phyloP scores from a whole-genome alignment of 2,797 vertebrate species.

The Acestrorhynchus altus region DNA sequence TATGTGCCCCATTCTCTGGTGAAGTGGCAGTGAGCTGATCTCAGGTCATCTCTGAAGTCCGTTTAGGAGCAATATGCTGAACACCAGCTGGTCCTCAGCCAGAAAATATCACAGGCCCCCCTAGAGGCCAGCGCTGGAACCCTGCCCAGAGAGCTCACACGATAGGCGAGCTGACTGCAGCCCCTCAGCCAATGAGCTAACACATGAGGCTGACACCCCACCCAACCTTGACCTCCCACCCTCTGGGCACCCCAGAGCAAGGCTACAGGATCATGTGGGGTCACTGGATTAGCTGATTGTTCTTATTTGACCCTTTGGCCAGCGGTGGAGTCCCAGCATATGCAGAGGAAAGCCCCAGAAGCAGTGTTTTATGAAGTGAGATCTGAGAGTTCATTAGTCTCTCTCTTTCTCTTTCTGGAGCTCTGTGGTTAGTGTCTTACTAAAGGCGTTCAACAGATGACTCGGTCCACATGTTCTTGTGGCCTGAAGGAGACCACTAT shows the following conservation, averaged over 20 bases:
- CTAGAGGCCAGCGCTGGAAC: constrained; percentile 41
- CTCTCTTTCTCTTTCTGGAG: neutral
- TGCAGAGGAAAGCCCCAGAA: constrained; percentile 1
- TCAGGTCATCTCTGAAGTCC: constrained; percentile 24
- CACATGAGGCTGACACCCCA: constrained; percentile 50
- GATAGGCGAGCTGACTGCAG: constrained; percentile 47
- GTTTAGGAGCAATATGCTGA: constrained; percentile 34
- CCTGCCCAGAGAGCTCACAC: constrained; percentile 51
- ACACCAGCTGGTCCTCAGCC: constrained; percentile 52
- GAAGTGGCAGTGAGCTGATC: constrained; percentile 11
- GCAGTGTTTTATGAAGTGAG: neutral
- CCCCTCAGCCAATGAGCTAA: constrained; percentile 52
- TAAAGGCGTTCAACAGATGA: constrained; percentile 27
- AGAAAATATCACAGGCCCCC: constrained; percentile 51
- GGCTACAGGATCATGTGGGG: constrained; percentile 23
- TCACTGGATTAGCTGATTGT: constrained; percentile 31
- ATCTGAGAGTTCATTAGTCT: constrained; percentile 8
- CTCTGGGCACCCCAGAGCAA: constrained; percentile 24
- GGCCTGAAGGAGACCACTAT: neutral
- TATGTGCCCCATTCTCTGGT: neutral
- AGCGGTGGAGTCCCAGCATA: neutral
- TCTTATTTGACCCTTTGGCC: constrained; percentile 41
- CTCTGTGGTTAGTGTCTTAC: constrained; percentile 9
- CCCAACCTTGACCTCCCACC: constrained; percentile 48
- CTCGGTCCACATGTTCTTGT: constrained; percentile 5